Evolutionary conservation across 2,113 vertebrate species (phyloP).

Genomic region (Spea bombifrons): DNA sequence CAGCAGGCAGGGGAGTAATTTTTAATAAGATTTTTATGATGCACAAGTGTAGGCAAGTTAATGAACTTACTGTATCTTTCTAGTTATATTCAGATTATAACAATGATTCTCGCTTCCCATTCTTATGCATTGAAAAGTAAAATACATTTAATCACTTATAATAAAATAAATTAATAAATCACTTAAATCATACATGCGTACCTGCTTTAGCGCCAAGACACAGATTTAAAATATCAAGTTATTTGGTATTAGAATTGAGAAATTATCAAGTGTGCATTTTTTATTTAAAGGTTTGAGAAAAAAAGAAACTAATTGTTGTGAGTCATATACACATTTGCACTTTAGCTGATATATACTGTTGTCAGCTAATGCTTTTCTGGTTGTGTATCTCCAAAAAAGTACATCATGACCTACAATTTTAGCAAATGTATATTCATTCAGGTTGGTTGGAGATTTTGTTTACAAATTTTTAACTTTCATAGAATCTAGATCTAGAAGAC

Average conservation of each 20-base stretch:
- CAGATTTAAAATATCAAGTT: conserved; percentile 63
- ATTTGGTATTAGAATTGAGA: conserved; percentile 53
- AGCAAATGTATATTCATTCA: no score
- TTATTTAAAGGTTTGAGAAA: no score
- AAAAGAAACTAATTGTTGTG: no score
- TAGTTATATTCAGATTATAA: conserved; percentile 93
- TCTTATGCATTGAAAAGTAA: conserved; percentile 82
- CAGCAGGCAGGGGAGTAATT: conserved; percentile 96
- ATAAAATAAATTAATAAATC: conserved; percentile 80
- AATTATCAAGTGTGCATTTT: no score
- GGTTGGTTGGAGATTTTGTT: no score
- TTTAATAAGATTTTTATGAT: conserved; percentile 99
- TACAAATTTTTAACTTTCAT: no score
- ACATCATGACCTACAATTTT: no score
- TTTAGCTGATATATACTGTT: no score
- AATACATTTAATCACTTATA: conserved; percentile 79
- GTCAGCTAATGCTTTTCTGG: no score
- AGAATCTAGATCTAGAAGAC: no score
- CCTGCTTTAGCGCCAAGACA: conserved; percentile 51
- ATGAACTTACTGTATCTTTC: conserved; percentile 94
- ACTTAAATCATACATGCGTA: conserved; percentile 62
- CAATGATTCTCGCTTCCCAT: conserved; percentile 84
- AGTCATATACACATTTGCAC: no score
- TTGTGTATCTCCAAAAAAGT: no score
- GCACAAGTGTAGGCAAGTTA: conserved; percentile 96